Percentiles rank a stretch among this genome's conserved stretches.
phyloP scores from a whole-genome alignment of 2,113 vertebrate genomes.

The Cephalopterus ornatus region DNA sequence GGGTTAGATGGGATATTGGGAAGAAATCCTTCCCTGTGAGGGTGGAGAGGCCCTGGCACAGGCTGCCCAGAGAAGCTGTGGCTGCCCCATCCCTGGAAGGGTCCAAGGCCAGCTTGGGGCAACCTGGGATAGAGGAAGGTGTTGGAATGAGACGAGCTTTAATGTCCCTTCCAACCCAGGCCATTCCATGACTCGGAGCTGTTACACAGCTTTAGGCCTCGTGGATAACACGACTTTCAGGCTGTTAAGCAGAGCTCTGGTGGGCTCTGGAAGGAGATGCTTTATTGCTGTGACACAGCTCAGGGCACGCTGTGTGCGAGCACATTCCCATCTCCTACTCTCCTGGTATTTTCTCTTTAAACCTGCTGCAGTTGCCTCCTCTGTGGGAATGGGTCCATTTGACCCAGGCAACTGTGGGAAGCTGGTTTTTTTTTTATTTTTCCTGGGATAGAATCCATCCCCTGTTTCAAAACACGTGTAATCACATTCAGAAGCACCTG shows the following conservation, averaged over 20 bases:
- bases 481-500: background rate
- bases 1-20: background rate
- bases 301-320: background rate
- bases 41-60: background rate
- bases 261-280: background rate
- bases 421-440: background rate
- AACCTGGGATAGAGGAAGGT: background rate
- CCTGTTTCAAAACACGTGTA: background rate
- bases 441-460: background rate
- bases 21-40: background rate
- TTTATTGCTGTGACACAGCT: background rate
- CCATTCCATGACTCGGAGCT: background rate
- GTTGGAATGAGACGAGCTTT: background rate
- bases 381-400: background rate
- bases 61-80: background rate
- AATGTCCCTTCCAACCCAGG: background rate
- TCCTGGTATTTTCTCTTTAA: background rate
- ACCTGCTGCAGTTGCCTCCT: background rate
- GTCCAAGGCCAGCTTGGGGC: background rate
- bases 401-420: background rate
- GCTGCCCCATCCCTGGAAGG: background rate
- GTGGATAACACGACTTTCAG: background rate
- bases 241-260: background rate
- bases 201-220: background rate
- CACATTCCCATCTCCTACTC: background rate